These are phyloP conservation scores for Rousettus madagascariensis DNA, from an alignment of 2,797 vertebrate species.

Conservation along the genomic window DNA sequence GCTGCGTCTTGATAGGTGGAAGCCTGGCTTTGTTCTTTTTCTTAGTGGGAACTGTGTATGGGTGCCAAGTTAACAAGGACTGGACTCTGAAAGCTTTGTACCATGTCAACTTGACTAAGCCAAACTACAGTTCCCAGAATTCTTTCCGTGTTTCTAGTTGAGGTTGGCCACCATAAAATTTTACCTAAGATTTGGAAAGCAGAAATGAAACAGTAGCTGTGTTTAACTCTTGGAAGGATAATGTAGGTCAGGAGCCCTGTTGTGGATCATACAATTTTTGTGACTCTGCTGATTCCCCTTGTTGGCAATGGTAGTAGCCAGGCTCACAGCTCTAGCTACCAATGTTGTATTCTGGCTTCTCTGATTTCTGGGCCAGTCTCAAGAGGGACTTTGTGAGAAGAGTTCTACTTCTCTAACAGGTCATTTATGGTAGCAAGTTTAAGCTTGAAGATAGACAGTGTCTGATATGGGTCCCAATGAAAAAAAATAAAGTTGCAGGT, in stretches of 20 bases:
- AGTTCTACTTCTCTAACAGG: no score
- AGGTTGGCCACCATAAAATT: not conserved
- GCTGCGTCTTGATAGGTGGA: not conserved
- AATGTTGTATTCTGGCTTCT: no score
- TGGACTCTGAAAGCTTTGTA: not conserved
- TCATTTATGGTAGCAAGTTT: no score
- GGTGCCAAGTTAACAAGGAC: not conserved
- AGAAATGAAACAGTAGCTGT: not conserved
- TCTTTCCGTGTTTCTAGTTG: not conserved
- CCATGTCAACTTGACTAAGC: not conserved
- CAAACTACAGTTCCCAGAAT: not conserved
- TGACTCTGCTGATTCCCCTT: not conserved
- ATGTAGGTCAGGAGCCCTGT: not conserved
- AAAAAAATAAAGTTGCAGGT: not conserved
- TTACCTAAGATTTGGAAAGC: not conserved
- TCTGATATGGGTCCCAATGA: not conserved
- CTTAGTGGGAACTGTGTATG: not conserved
- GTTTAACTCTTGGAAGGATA: not conserved
- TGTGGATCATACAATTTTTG: not conserved
- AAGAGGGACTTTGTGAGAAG: no score
- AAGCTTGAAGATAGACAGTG: not conserved
- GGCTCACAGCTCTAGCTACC: no score
- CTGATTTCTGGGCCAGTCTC: no score
- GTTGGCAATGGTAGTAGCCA: no score
- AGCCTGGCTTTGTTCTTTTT: not conserved